These are phyloP conservation scores for Lasiurus borealis DNA, from an alignment of 2,113 vertebrate species.

Conservation along the genomic window DNA sequence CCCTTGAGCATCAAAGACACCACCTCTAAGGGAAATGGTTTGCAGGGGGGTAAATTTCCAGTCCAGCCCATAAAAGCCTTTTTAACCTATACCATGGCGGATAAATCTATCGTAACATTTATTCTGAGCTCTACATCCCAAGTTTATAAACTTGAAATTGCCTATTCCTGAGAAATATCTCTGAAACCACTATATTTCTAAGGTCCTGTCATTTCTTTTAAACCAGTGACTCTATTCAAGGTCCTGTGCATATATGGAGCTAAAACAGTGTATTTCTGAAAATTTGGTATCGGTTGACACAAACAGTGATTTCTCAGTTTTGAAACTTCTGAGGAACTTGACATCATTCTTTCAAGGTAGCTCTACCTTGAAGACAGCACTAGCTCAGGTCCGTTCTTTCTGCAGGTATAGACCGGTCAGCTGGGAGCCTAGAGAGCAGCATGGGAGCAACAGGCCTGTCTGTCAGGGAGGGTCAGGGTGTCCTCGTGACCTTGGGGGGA, in stretches of 20 bases:
- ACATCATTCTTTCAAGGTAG: background rate
- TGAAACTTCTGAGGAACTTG: background rate
- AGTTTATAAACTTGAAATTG: background rate
- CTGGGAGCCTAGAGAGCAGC: background rate
- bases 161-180: background rate
- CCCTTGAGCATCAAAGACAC: background rate
- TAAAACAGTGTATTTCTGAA: background rate
- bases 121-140: background rate
- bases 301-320: slow-evolving; percentile 5
- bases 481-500: background rate
- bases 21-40: background rate
- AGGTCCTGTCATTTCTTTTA: background rate
- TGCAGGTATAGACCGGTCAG: background rate
- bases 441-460: no score
- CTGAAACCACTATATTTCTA: background rate
- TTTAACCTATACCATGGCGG: background rate
- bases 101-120: background rate
- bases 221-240: background rate
- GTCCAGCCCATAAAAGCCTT: background rate
- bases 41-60: background rate
- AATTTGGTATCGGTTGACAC: slow-evolving; percentile 13
- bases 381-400: background rate
- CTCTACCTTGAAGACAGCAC: background rate
- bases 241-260: background rate
- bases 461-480: background rate